These are phyloP conservation scores for Caenorhabditis afra DNA, from an alignment of 2,888 invertebrate genomes.

Conservation along the genomic window DNA sequence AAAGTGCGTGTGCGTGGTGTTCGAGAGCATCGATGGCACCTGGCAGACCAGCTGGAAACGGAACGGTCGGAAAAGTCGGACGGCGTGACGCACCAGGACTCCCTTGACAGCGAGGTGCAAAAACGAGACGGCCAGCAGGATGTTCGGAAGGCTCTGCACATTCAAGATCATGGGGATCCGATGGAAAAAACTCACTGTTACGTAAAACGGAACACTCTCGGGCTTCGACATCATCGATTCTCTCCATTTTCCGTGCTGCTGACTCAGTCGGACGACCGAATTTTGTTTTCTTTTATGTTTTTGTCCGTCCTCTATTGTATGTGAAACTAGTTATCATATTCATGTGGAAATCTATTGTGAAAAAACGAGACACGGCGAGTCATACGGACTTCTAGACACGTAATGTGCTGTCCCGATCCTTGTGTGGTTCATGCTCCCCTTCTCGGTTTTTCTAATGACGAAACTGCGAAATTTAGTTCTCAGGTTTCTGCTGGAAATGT, in stretches of 20 bases:
- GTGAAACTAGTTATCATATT: not conserved
- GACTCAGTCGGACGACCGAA: conserved; percentile 9
- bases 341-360: too few relatives aligned
- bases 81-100: not conserved
- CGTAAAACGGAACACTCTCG: conserved; percentile 6
- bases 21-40: not conserved
- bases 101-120: not conserved
- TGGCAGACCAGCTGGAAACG: conserved; percentile 39
- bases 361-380: too few relatives aligned
- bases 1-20: conserved; percentile 47
- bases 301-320: not conserved
- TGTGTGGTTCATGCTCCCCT: too few relatives aligned
- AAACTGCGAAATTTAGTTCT: too few relatives aligned
- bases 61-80: too few relatives aligned
- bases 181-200: conserved; percentile 17
- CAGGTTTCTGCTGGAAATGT: too few relatives aligned
- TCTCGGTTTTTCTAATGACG: too few relatives aligned
- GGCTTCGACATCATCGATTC: conserved; percentile 12
- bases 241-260: conserved; percentile 17
- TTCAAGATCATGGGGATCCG: too few relatives aligned
- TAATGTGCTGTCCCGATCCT: too few relatives aligned
- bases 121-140: not conserved
- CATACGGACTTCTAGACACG: too few relatives aligned
- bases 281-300: conserved; percentile 26
- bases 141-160: not conserved